Conservation (phyloP, 1,140 invertebrate genomes). For the Bombus turneri region DNA sequence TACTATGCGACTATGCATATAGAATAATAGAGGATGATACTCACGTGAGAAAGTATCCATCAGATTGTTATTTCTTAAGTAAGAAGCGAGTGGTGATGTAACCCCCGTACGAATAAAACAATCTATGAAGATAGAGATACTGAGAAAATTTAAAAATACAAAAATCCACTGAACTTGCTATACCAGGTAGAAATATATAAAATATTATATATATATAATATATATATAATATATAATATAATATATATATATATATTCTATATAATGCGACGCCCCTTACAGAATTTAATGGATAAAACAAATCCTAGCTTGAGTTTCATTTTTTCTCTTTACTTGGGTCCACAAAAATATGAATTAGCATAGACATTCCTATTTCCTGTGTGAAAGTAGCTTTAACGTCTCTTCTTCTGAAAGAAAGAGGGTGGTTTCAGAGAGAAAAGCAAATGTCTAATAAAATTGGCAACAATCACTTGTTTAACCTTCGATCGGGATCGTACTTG, state of each 20-base stretch:
- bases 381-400: neutral
- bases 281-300: no score
- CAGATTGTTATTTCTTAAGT: neutral
- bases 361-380: neutral
- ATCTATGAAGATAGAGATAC: neutral
- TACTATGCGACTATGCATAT: no score
- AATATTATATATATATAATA: no score
- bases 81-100: no score
- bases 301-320: no score
- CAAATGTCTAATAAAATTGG: slow-evolving; percentile 73
- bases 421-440: slow-evolving; percentile 11
- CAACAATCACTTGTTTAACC: slow-evolving; percentile 76
- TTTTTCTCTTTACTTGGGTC: no score
- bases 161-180: neutral
- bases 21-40: neutral
- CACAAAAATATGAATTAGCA: no score
- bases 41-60: neutral
- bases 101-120: neutral
- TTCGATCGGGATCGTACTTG: slow-evolving; percentile 41
- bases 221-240: no score
- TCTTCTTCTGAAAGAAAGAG: neutral
- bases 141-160: neutral
- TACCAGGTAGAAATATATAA: no score
- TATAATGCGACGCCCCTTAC: no score
- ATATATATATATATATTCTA: no score